Evolutionary conservation across 2,888 invertebrate species (phyloP).

Genomic region (Oeneis ivallda): DNA sequence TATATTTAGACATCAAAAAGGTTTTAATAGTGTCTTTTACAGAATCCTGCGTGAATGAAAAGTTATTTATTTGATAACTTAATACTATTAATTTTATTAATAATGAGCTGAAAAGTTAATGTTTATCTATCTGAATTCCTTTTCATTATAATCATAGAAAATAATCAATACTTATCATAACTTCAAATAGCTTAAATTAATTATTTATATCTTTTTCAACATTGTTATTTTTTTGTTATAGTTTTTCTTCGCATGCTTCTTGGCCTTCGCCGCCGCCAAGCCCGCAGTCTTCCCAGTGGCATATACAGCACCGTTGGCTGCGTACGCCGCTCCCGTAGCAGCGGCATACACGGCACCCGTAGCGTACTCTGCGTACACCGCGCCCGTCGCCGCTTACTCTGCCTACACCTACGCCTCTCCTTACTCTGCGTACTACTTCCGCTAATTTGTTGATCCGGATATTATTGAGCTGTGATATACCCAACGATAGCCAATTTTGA

Average conservation of each 20-base stretch:
- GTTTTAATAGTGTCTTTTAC: no score
- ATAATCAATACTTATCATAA: no score
- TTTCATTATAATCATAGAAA: no score
- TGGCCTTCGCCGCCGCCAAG: conserved; percentile 72
- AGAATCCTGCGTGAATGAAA: no score
- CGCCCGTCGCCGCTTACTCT: conserved; percentile 45
- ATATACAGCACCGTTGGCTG: conserved; percentile 49
- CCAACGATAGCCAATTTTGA: not conserved
- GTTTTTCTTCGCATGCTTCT: conserved; percentile 69
- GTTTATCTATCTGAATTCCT: no score
- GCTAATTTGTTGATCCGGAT: conserved; percentile 9
- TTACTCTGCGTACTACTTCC: conserved; percentile 43
- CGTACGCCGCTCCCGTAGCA: conserved; percentile 54
- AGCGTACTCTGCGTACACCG: conserved; percentile 52
- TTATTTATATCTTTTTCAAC: not conserved
- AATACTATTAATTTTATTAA: no score
- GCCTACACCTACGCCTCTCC: conserved; percentile 47
- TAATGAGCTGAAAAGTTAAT: no score
- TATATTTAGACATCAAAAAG: no score
- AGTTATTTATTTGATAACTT: no score
- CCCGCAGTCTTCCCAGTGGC: conserved; percentile 50
- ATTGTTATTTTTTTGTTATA: conserved; percentile 47
- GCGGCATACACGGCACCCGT: conserved; percentile 56
- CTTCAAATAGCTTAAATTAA: no score
- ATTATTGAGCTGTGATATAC: not conserved